Percentiles rank a stretch among this genome's conserved stretches.
Evolutionary conservation across 2,888 invertebrate species (phyloP).

Genomic region (Pollenia labialis): DNA sequence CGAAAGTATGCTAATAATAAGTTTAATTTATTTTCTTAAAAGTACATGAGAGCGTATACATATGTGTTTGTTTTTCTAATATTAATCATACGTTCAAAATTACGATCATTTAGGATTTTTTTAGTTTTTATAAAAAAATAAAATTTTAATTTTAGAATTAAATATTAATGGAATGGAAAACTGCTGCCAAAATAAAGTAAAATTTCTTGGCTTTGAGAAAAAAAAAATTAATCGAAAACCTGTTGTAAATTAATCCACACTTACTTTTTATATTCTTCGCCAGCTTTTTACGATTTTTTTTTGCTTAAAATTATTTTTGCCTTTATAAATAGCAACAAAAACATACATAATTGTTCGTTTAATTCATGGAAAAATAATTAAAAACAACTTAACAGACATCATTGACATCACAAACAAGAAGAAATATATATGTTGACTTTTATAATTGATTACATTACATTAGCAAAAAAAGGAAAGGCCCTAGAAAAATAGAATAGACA

Average conservation of each 20-base stretch:
- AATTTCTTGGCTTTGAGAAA: too few relatives aligned
- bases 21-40: too few relatives aligned
- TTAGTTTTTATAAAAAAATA: too few relatives aligned
- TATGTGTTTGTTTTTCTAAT: too few relatives aligned
- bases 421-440: conserved; percentile 48
- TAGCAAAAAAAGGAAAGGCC: neutral
- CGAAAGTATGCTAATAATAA: too few relatives aligned
- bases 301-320: neutral
- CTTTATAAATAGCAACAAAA: conserved; percentile 16
- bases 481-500: neutral
- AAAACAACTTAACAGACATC: conserved; percentile 38
- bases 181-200: too few relatives aligned
- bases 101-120: too few relatives aligned
- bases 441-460: conserved; percentile 47
- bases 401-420: conserved; percentile 35
- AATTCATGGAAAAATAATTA: conserved; percentile 48
- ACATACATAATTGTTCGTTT: conserved; percentile 1
- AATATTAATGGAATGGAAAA: too few relatives aligned
- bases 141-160: too few relatives aligned
- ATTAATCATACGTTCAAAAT: too few relatives aligned
- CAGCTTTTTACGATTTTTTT: neutral
- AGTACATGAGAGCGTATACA: too few relatives aligned
- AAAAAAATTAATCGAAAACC: too few relatives aligned
- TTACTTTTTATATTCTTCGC: neutral
- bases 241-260: neutral